These are phyloP conservation scores for Delia radicum DNA, from an alignment of 1,140 invertebrate species.

Conservation along the genomic window DNA sequence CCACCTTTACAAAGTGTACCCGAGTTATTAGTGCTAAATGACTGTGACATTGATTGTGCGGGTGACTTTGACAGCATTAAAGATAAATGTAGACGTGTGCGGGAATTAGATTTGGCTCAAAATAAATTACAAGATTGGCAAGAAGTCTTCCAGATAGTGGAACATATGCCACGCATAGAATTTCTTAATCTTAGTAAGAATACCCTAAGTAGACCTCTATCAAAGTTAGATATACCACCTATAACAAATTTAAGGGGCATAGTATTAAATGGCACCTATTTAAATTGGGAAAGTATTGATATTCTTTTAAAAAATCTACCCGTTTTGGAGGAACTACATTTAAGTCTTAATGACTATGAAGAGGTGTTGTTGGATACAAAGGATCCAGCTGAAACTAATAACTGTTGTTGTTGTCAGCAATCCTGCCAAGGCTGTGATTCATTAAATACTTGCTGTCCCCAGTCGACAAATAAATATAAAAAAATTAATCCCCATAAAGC, in stretches of 20 bases:
- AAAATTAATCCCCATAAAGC: constrained; percentile 60
- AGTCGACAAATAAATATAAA: constrained; percentile 38
- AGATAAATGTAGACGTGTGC: constrained; percentile 80
- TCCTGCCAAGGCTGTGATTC: background rate
- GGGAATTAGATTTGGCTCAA: constrained; percentile 87
- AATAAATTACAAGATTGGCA: constrained; percentile 84
- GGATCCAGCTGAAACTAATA: constrained; percentile 19
- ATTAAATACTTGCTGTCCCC: background rate
- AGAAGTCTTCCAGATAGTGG: constrained; percentile 82
- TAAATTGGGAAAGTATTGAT: constrained; percentile 81
- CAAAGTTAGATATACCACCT: constrained; percentile 40
- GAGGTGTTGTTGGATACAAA: constrained; percentile 60
- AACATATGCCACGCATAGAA: constrained; percentile 81
- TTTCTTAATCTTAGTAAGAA: constrained; percentile 93
- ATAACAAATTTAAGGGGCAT: constrained; percentile 70
- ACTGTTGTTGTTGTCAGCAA: background rate
- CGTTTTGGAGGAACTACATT: constrained; percentile 83
- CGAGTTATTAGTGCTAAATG: constrained; percentile 82
- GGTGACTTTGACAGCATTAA: constrained; percentile 77
- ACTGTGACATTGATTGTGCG: constrained; percentile 82
- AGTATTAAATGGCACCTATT: constrained; percentile 82
- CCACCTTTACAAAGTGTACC: constrained; percentile 76
- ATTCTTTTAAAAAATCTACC: constrained; percentile 72
- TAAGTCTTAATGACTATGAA: constrained; percentile 84
- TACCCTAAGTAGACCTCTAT: constrained; percentile 67